Evolutionary conservation across 2,888 invertebrate species (phyloP), one percentile per base, ranked within the genome.

Genomic region (Abrostola triplasia): DNA sequence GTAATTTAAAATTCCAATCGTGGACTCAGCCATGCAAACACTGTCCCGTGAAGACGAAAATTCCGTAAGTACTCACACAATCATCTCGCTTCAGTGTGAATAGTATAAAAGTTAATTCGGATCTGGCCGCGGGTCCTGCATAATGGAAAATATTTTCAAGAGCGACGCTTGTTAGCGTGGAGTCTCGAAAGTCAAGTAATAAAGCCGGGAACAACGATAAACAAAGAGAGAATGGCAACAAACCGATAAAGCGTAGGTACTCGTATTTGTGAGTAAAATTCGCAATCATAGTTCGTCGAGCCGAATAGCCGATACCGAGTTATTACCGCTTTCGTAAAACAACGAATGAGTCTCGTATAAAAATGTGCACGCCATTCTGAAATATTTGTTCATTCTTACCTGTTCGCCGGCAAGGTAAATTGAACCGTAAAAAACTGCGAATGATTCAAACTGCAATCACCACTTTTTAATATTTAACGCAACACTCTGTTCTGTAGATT

Each of bases 231-330:
- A 83, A 79, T 79, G 80, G 80, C 83, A 86, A 87, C 87, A 83
- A 84, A 87, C 84, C 86, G 82, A 88, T 90, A 88, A 89, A 90
- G 79, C 75, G 81, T 35, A 37, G 37, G 51, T 73, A 81, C 83
- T 86, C 80, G 82, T 80, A 86, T 88, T 90, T 89, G 87, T 79
- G 79, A 89, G 86, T 88, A 86, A 86, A 92, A 89, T 90, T 89
- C 82, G 83, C 89, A 91, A 91, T 91, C 86, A 87, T 88, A 87
- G 86, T 87, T 85, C 82, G 79, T 71, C 68, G 72, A 68, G 71
- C 68, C 80, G 73, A 78, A 82, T 78, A 69, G 76, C 80, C 83
- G 87, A 88, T 90, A 87, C 77, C 50, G 71, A 84, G 83, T 86
- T 88, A 88, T 89, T 85, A 86, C 84, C 80, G 74, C 79, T 87